Evolutionary conservation across 2,888 invertebrate genomes (phyloP).

Genomic region (Dryocosmus kuriphilus): DNA sequence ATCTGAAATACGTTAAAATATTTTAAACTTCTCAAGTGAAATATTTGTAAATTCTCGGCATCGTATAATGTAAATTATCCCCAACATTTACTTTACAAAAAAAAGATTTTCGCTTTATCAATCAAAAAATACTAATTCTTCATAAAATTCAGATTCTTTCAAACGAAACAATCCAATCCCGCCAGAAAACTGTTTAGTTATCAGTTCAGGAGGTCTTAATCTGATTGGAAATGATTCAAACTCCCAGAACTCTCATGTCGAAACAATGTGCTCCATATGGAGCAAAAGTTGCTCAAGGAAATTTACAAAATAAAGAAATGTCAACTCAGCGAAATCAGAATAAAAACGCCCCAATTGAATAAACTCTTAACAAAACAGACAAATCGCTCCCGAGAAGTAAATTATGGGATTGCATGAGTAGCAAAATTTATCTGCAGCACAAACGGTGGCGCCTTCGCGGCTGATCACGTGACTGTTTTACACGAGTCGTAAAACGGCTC

Average conservation of each 20-base stretch:
- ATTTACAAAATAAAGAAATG: background rate
- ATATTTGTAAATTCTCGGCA: too few relatives aligned
- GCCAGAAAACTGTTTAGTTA: background rate
- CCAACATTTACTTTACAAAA: background rate
- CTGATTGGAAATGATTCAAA: background rate
- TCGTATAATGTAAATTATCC: too few relatives aligned
- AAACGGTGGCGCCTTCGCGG: constrained; percentile 37
- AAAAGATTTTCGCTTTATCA: background rate
- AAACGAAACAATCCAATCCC: background rate
- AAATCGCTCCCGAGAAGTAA: constrained; percentile 36
- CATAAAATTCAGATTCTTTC: background rate
- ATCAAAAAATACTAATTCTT: background rate
- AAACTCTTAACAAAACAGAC: constrained; percentile 26
- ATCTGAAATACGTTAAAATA: too few relatives aligned
- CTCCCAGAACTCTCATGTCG: background rate
- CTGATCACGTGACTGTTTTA: constrained; percentile 39
- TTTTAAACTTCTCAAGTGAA: too few relatives aligned
- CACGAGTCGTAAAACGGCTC: constrained; percentile 38
- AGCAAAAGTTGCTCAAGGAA: background rate
- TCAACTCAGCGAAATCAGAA: background rate
- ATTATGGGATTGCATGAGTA: constrained; percentile 31
- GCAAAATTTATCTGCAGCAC: constrained; percentile 33
- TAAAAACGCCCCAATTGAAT: constrained; percentile 17
- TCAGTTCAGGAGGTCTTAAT: background rate
- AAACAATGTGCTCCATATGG: background rate